Evolutionary conservation across 2,888 invertebrate species (phyloP).

Genomic region (Zonitis immaculata): DNA sequence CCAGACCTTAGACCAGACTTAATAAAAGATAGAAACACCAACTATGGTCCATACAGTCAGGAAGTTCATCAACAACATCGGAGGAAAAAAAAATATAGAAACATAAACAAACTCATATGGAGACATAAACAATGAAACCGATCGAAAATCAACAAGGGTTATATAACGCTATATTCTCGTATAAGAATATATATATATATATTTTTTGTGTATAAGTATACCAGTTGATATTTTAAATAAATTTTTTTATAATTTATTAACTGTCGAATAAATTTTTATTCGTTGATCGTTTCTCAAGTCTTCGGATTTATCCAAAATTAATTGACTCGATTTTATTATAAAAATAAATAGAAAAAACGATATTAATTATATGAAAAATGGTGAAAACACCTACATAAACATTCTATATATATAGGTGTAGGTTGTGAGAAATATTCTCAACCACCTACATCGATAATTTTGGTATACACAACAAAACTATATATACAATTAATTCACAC

Average conservation of each 20-base stretch:
- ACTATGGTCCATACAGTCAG: constrained; percentile 21
- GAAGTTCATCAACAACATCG: constrained; percentile 10
- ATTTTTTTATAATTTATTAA: too few relatives aligned
- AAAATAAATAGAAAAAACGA: background rate
- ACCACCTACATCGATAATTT: too few relatives aligned
- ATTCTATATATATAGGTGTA: background rate
- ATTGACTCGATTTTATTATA: background rate
- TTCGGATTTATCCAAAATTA: background rate
- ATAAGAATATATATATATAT: too few relatives aligned
- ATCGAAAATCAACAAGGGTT: background rate
- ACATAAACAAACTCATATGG: background rate
- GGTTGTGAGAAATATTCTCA: too few relatives aligned
- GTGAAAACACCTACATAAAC: background rate
- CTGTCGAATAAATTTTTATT: too few relatives aligned
- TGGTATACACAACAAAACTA: too few relatives aligned
- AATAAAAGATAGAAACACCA: constrained; percentile 28
- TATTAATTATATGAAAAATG: background rate
- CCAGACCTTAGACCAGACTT: constrained; percentile 31
- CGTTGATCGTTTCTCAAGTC: background rate
- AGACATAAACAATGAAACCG: background rate
- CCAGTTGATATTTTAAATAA: too few relatives aligned
- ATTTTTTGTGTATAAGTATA: too few relatives aligned
- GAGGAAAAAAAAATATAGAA: constrained; percentile 5
- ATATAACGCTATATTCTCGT: too few relatives aligned
- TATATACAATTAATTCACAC: background rate